Evolutionary conservation across 2,888 invertebrate genomes (phyloP), one percentile per base, ranked within the genome.

Genomic region (Ommatoiulus sabulosus): DNA sequence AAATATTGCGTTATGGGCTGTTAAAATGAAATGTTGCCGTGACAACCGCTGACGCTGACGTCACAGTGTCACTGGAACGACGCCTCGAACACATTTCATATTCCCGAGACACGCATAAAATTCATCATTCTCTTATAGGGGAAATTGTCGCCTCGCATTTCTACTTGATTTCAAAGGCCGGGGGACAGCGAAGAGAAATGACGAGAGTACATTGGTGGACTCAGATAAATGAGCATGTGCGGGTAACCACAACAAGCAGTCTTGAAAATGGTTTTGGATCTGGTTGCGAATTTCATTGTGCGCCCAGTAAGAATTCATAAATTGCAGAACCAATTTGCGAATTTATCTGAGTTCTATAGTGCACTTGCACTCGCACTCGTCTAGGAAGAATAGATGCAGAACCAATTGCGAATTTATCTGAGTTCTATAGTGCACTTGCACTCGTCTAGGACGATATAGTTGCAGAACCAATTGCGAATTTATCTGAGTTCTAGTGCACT

Each of bases 21-120:
- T 57, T 57, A 57, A 57, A 57, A 57, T 57, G 57, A 57, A 57
- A 57, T 57, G 57, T 57, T 57, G 57, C 57, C 57, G 57, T 57
- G 57, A 57, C 57, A 57, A 57, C 57, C 57, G 57, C 15, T 12
- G 57, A 57, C 57, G 57, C 2, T 57, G 57, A 57, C 57, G 57
- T 57, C 57, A 57, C 57, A 2, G 57, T 57, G 57, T 57, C 57
- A 57, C 57, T 57, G 17, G 57, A 57, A 57, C 57, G 57, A 57
- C 15, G 57, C 57, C 57, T 57, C 57, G 57, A 57, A 57, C 57
- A 57, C 57, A 17, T 57, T 57, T 57, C 57, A 57, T 57, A 57
- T 57, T 57, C 57, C 57, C 57, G 57, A 57, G 57, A 57, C 57
- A 57, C 17, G n/a, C 15, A 57, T 57, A 57, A 57, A 57, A 57